Conservation (phyloP, 2,888 invertebrate genomes). For the Dryomyza anilis region DNA sequence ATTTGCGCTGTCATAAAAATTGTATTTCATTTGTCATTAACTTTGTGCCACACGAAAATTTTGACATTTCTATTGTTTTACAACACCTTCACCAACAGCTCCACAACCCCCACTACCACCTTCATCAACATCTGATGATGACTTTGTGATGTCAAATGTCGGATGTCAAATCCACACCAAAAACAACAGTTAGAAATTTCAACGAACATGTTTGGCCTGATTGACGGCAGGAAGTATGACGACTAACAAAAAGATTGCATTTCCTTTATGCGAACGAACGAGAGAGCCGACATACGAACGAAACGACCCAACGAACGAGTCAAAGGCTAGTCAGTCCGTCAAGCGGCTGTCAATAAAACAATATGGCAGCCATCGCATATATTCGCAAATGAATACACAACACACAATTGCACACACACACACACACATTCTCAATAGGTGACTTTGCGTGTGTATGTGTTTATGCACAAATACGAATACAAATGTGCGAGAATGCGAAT, state of each 20-base stretch:
- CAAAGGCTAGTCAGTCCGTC: slow-evolving; percentile 10
- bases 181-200: not conserved
- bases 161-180: not conserved
- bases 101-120: not conserved
- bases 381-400: not conserved
- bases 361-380: slow-evolving; percentile 19
- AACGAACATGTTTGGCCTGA: not conserved
- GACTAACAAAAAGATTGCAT: not conserved
- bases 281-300: not conserved
- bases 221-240: not conserved
- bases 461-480: not conserved
- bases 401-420: slow-evolving; percentile 8
- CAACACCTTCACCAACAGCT: too few relatives aligned
- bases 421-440: not conserved
- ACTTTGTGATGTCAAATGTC: not conserved
- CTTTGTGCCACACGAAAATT: too few relatives aligned
- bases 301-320: not conserved
- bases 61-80: too few relatives aligned
- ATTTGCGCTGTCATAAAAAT: not conserved
- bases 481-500: not conserved
- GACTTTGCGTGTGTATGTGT: not conserved
- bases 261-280: not conserved
- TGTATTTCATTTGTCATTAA: not conserved
- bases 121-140: not conserved
- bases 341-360: slow-evolving; percentile 22